phyloP scores from a whole-genome alignment of 2,888 invertebrate genomes.

The Elmis aenea region DNA sequence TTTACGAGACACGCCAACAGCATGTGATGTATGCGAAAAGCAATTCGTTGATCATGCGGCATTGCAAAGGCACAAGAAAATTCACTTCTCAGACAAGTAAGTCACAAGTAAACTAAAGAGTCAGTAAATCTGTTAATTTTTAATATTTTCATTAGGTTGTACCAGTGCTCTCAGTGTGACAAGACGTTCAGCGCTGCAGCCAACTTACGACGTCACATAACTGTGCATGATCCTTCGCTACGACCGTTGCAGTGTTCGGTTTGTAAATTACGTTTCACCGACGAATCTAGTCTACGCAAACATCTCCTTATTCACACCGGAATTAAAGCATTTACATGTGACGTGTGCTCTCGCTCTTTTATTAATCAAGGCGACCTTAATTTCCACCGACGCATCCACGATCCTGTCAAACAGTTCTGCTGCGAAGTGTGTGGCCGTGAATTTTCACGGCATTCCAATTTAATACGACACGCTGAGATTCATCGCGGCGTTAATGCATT shows the following conservation, averaged over 20 bases:
- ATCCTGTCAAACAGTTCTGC: constrained; percentile 29
- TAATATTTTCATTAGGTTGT: constrained; percentile 32
- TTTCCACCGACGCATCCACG: constrained; percentile 44
- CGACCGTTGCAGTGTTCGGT: constrained; percentile 45
- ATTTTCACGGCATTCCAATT: constrained; percentile 24
- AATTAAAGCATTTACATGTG: constrained; percentile 35
- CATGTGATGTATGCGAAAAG: constrained; percentile 9
- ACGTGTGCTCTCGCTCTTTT: constrained; percentile 46
- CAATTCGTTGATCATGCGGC: constrained; percentile 1
- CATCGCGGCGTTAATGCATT: constrained; percentile 27
- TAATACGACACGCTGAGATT: constrained; percentile 25
- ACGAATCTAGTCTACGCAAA: constrained; percentile 43
- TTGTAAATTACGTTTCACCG: constrained; percentile 45
- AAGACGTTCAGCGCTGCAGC: constrained; percentile 45
- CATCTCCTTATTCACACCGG: constrained; percentile 46
- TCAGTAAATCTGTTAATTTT: no score
- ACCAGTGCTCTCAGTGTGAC: constrained; percentile 43
- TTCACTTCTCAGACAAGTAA: constrained; percentile 7
- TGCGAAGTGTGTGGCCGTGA: constrained; percentile 27
- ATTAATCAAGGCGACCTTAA: constrained; percentile 43
- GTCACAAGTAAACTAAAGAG: no score
- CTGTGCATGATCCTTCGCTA: constrained; percentile 44
- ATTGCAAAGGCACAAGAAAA: constrained; percentile 6
- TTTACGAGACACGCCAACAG: constrained; percentile 19
- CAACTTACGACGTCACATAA: constrained; percentile 44